Evolutionary conservation across 2,113 vertebrate genomes (phyloP).

Genomic region (Hiodon alosoides): DNA sequence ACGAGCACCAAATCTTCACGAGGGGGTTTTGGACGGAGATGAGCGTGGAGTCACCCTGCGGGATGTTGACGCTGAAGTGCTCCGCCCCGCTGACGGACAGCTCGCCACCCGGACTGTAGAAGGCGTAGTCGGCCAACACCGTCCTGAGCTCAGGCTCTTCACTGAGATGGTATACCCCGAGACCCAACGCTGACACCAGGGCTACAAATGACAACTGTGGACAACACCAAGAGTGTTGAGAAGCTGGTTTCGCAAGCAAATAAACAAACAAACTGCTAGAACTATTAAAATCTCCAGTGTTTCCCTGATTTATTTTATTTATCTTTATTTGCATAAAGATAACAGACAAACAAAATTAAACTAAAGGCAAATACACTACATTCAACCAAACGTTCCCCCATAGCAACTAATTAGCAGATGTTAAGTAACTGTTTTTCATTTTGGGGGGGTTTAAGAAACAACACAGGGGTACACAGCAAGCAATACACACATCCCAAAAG

Average conservation of each 20-base stretch:
- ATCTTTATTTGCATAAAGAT: too few relatives aligned
- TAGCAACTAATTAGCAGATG: too few relatives aligned
- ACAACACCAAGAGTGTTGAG: constrained; percentile 15
- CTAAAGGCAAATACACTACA: too few relatives aligned
- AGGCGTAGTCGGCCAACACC: constrained; percentile 59
- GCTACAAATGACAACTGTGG: constrained; percentile 76
- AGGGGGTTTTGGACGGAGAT: constrained; percentile 74
- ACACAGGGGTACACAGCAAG: too few relatives aligned
- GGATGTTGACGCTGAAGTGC: constrained; percentile 66
- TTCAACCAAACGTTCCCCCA: too few relatives aligned
- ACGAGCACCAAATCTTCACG: constrained; percentile 69
- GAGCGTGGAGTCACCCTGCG: constrained; percentile 44
- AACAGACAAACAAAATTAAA: too few relatives aligned
- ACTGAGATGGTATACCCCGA: constrained; percentile 72
- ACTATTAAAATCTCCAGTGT: neutral
- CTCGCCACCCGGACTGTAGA: constrained; percentile 48
- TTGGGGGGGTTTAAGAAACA: too few relatives aligned
- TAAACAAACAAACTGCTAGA: neutral
- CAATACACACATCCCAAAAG: too few relatives aligned
- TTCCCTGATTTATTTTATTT: too few relatives aligned
- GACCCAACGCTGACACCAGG: constrained; percentile 69
- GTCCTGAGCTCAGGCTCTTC: constrained; percentile 52
- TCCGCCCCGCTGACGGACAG: constrained; percentile 33
- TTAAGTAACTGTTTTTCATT: too few relatives aligned
- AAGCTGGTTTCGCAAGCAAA: neutral